phyloP scores from a whole-genome alignment of 2,113 vertebrate genomes.

The Gadus chalcogrammus region DNA sequence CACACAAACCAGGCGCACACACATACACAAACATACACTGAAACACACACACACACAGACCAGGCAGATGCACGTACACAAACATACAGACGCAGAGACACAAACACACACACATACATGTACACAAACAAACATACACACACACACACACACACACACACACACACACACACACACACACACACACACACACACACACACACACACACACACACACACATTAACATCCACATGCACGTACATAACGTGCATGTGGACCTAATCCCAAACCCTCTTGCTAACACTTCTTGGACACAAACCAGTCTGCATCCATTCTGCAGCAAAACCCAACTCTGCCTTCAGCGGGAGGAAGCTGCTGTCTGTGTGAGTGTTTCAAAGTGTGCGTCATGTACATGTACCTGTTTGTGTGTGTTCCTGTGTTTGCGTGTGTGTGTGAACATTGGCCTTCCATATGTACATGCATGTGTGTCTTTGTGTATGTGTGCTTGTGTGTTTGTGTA shows the following conservation, averaged over 20 bases:
- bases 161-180: neutral
- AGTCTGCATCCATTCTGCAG: too few species aligned
- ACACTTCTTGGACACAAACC: conserved; percentile 27
- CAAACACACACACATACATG: too few species aligned
- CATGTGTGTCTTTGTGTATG: too few species aligned
- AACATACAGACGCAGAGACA: neutral
- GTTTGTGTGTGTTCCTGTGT: neutral
- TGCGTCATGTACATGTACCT: neutral
- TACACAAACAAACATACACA: too few species aligned
- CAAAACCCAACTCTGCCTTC: too few species aligned
- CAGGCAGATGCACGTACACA: too few species aligned
- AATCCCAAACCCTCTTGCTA: neutral
- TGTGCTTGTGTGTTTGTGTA: neutral
- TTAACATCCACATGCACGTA: neutral
- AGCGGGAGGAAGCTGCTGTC: too few species aligned
- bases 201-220: conserved; percentile 1
- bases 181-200: conserved; percentile 1
- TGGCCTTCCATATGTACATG: neutral
- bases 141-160: too few species aligned
- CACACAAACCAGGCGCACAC: conserved; percentile 14
- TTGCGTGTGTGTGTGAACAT: neutral
- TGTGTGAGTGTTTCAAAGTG: conserved; percentile 1
- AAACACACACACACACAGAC: too few species aligned
- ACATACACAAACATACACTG: conserved; percentile 8
- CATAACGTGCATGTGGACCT: neutral